Percentiles rank a stretch among this genome's conserved stretches.
Conservation (phyloP, 2,888 invertebrate genomes). For the Noctua janthina region DNA sequence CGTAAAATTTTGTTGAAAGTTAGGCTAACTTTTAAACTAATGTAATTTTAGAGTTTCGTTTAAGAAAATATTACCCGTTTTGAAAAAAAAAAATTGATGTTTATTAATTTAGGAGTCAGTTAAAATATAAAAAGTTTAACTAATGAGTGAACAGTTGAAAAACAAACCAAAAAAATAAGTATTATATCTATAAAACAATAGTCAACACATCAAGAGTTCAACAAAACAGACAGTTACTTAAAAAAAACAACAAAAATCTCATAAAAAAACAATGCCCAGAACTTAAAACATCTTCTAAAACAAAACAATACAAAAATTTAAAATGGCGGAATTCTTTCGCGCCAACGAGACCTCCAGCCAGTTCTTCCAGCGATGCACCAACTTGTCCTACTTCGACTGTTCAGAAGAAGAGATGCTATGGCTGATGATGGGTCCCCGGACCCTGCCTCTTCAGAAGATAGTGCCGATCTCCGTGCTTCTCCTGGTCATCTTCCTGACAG, state of each 20-base stretch:
- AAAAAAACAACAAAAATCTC: neutral
- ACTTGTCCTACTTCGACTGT: constrained; percentile 88
- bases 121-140: neutral
- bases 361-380: constrained; percentile 83
- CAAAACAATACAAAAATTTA: neutral
- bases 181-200: neutral
- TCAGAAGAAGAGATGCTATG: constrained; percentile 91
- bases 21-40: neutral
- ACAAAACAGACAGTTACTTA: neutral
- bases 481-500: constrained; percentile 94
- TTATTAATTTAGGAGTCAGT: neutral
- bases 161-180: neutral
- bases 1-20: neutral
- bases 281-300: neutral
- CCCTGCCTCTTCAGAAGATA: constrained; percentile 89
- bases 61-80: neutral
- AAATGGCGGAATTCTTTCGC: constrained; percentile 75
- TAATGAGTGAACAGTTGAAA: neutral
- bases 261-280: constrained; percentile 7
- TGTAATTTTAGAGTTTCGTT: neutral
- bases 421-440: constrained; percentile 91
- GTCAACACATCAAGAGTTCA: neutral
- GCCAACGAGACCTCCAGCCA: constrained; percentile 77
- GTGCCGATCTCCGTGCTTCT: constrained; percentile 93
- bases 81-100: neutral